Base-by-base conservation (phyloP, 2,888 invertebrate genomes). In the Synanthedon tipuliformis region DNA sequence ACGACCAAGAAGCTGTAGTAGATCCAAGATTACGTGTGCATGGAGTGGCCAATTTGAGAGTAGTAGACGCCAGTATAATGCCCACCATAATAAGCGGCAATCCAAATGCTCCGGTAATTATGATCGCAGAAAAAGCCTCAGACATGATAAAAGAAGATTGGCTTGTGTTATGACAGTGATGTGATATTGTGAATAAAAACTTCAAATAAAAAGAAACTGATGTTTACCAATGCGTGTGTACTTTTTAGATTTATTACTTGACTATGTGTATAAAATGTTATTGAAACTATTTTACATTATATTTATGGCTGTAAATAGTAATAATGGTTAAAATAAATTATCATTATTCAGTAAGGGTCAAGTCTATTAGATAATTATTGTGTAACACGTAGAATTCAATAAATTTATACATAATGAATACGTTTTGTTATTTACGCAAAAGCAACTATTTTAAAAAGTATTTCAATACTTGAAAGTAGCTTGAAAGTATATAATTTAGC, bases 91-190 rank as follows among this genome's bases (percentile, higher is more conserved):
- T 95, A 12, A 95, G 95, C 71, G 96, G 96, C 0, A 96, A 96
- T 80, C 95, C 96, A 0, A 96, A 96, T 73, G 96, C 95, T 1
- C 95, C 95, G 0, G 91, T 92, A 1, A 95, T 96, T 50, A 96
- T 96, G 95, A 95, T 96, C 52, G 96, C 93, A 0, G 96, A 96
- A 68, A 96, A 96, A 73, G 95, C 92, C 0, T 92, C 95, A 7
- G 96, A 96, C 70, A 91, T 96, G 90, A 94, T 96, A 58, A 95
- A 95, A 72, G 92, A 95, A 72, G 95, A 95, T 76, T 95, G 95
- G 94, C 89, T 90, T 52, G 81, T 79, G 63, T 87, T 79, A 84
- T 87, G 86, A 88, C 81, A 78, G 74, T 68, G 75, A 45, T 45
- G 45, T 45, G 45, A 45, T 45, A 45, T 45, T 45, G n/a, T 45